Base-by-base conservation (phyloP, 2,797 vertebrate genomes). In the Notolabrus celidotus region DNA sequence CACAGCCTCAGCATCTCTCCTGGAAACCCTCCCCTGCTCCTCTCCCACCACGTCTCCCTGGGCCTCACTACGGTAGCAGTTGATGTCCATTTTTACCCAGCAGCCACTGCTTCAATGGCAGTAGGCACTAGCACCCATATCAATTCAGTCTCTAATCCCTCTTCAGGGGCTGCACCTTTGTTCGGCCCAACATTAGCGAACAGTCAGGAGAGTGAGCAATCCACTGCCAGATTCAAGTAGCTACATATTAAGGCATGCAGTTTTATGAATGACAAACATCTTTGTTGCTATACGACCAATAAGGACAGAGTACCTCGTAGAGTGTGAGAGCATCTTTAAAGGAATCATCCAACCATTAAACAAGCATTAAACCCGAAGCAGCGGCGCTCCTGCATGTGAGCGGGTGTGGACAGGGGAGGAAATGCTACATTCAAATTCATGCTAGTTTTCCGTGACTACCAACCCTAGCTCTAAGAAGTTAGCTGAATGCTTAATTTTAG, bases 1-100 rank as follows among this genome's bases (percentile, higher is more conserved):
- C 93, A 95, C 85, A 92, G 90, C 70, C 90, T 94, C 82, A 93
- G 83, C 72, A 86, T 94, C 71, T 92, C 92, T 0, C 93, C 89
- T 1, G 72, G 84, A 17, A 86, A 74, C 68, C 66, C 89, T 6
- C 92, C 94, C 1, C 80, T 94, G 64, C 79, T 92, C 47, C 82
- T 95, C 43, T 93, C 93, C 0, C 92, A 93, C 74, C 90, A 91
- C 0, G 71, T 94, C 45, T 93, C 94, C 10, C 2, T 93, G 73
- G 94, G 93, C 22, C 86, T 86, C 45, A 92, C 92, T 8, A 92
- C 92, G 0, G 91, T 95, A 2, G 90, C 93, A 3, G 93, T 95
- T 20, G 92, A 95, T 12, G 92, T 95, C 66, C 93, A 92, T 71
- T 90, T 94, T 59, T 92, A 90, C 83, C 90, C 94, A 22, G 67